Evolutionary conservation across 2,888 invertebrate genomes (phyloP), one percentile per base, ranked within the genome.

Genomic region (Cheilosia soror): DNA sequence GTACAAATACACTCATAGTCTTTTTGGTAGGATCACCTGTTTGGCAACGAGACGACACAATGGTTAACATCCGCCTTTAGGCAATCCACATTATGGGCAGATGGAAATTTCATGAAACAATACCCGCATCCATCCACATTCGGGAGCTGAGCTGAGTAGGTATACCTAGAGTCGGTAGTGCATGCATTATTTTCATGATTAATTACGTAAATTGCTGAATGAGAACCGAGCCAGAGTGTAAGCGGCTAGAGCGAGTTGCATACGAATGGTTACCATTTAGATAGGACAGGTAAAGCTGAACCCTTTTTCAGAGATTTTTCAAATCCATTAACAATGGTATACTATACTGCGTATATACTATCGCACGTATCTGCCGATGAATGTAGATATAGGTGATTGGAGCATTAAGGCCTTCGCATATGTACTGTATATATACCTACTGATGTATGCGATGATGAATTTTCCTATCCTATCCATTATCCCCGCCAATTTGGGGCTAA

Each of bases 291-390:
- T 66, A 82, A 77, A 62, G 27, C 71, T 65, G 75, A 80, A 66
- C 25, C 79, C 75, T 47, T 84, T 37, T 84, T 84, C 75, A 65
- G 69, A 75, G 71, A 84, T 71, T 84, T 71, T 47, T 31, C 44
- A 80, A 76, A 76, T 79, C 84, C 84, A 40, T 27, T 66, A 80
- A 84, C 80, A 84, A 84, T 79, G 79, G 75, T 9, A n/a, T n/a
- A 20, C 20, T 65, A 75, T 79, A 69, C 79, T 51, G 65, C 58
- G 47, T 75, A 58, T 75, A 58, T 49, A 20, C 25, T 4, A 27
- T 49, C 11, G 13, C 11, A 20, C 15, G 44, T 33, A 60, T 58
- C 42, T 58, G 5, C 40, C 25, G 7, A 25, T 29, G 9, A 7
- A 27, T 31, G 9, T n/a, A 9, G 11, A 15, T n/a, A 47, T 31